Evolutionary conservation across 2,797 vertebrate species (phyloP), one percentile per base, ranked within the genome.

Genomic region (Sciurus carolinensis): DNA sequence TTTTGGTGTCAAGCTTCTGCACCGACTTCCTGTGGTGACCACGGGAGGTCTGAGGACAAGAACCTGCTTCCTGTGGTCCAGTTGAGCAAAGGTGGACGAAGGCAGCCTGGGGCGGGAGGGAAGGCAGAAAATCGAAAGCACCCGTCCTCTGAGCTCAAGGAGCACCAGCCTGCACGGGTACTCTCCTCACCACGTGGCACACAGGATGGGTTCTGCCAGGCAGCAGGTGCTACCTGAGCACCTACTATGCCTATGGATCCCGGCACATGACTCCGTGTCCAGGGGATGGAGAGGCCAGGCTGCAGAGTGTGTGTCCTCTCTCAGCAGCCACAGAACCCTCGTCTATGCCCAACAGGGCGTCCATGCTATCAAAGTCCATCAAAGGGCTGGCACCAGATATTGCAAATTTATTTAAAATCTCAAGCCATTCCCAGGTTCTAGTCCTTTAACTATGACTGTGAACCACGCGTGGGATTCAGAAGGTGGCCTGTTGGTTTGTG

Each of bases 291-390:
- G 47, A 5, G 0, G 42, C 7, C 1, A 0, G 1, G 17, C 6
- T 18, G 36, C 39, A 17, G 36, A 42, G 4, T 3, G 20, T 5
- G 1, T 3, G 3, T 64, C 11, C 22, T 30, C 4, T 2, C 36
- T n/a, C 57, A 4, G 15, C 5, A 1, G 11, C 30, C 76, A 3
- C 0, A 0, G 44, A 3, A n/a, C 10, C 64, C 28, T 52, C 1
- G 0, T 6, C 18, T 36, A 15, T 28, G 26, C 1, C 1, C 20
- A 13, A 1, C 36, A 13, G 1, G 2, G 6, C 7, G 5, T 42
- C 11, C 1, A 0, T 3, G 22, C 24, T 7, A 1, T 1, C 0
- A n/a, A 4, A 26, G 17, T 2, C 33, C 13, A 0, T 12, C 36
- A 3, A 3, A 17, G 50, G 4, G 1, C 7, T 6, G 52, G n/a